phyloP scores from a whole-genome alignment of 2,888 invertebrate species.

The Ellobium chinense region DNA sequence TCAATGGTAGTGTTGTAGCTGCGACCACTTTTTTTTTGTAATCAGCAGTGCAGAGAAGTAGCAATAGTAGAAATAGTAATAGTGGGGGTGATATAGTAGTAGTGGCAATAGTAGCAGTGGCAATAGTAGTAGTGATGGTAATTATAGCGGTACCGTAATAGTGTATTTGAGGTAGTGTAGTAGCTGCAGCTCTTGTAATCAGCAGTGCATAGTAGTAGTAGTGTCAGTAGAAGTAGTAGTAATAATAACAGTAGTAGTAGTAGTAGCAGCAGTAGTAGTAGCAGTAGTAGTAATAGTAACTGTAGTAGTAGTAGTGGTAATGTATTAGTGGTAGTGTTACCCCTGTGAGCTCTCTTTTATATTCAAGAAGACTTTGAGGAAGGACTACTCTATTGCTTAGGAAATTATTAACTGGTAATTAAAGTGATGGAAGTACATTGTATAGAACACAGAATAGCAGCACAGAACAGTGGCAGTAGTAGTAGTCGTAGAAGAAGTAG shows the following conservation, averaged over 20 bases:
- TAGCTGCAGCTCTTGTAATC: constrained; percentile 4
- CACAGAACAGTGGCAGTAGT: constrained; percentile 10
- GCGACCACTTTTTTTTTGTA: too few relatives aligned
- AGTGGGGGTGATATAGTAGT: constrained; percentile 25
- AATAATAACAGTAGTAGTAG: constrained; percentile 22
- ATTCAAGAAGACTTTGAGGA: too few relatives aligned
- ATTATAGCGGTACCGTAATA: constrained; percentile 8
- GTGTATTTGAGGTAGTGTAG: constrained; percentile 19
- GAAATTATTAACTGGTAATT: too few relatives aligned
- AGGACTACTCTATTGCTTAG: too few relatives aligned
- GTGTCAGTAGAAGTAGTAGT: constrained; percentile 6
- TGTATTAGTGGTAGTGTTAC: too few relatives aligned
- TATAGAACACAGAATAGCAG: too few relatives aligned
- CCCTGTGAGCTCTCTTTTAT: too few relatives aligned
- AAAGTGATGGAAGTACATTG: too few relatives aligned
- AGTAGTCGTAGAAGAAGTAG: constrained; percentile 15
- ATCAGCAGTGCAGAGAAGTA: too few relatives aligned
- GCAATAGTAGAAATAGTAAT: constrained; percentile 30
- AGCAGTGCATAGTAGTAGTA: not conserved
- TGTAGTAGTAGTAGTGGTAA: too few relatives aligned
- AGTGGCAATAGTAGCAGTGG: constrained; percentile 26
- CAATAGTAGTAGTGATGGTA: constrained; percentile 20
- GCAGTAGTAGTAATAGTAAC: too few relatives aligned
- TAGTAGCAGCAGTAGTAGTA: constrained; percentile 21
- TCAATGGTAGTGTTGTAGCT: too few relatives aligned